Evolutionary conservation across 2,888 invertebrate genomes (phyloP).

Genomic region (Athalia rosae): DNA sequence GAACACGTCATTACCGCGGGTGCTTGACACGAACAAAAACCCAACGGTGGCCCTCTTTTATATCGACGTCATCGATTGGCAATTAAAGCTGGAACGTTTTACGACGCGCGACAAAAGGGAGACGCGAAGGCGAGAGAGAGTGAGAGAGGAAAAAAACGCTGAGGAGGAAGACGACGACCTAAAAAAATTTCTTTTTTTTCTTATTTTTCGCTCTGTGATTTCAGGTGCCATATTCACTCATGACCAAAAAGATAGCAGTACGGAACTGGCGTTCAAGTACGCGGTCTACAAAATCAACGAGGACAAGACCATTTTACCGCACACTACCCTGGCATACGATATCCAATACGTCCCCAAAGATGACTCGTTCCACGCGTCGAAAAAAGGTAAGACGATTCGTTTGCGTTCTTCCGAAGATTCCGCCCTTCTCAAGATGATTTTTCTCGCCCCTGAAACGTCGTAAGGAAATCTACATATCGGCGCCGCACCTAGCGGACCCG

Average conservation of each 20-base stretch:
- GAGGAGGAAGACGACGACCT: background rate
- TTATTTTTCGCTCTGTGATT: constrained; percentile 57
- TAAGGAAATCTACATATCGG: background rate
- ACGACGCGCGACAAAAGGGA: constrained; percentile 50
- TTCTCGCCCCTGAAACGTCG: background rate
- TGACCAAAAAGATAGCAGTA: constrained; percentile 81
- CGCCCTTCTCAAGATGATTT: background rate
- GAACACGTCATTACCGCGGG: constrained; percentile 44
- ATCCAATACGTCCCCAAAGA: constrained; percentile 84
- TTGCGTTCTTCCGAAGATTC: background rate
- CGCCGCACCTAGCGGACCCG: background rate
- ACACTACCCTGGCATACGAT: constrained; percentile 84
- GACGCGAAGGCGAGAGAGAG: constrained; percentile 32
- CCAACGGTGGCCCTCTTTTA: constrained; percentile 49
- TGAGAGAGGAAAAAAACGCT: background rate
- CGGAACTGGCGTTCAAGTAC: constrained; percentile 87
- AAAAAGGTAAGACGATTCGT: constrained; percentile 77
- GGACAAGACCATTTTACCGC: constrained; percentile 82
- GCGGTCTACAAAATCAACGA: constrained; percentile 87
- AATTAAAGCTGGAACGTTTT: constrained; percentile 60
- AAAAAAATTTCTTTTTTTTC: background rate
- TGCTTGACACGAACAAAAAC: constrained; percentile 37
- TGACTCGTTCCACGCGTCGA: constrained; percentile 88
- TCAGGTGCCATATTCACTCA: constrained; percentile 86
- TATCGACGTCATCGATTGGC: constrained; percentile 59